A percentile compares a stretch with the other conserved stretches of the same genome.
phyloP scores from a whole-genome alignment of 1,140 invertebrate genomes.

The Caenorhabditis tropicalis region DNA sequence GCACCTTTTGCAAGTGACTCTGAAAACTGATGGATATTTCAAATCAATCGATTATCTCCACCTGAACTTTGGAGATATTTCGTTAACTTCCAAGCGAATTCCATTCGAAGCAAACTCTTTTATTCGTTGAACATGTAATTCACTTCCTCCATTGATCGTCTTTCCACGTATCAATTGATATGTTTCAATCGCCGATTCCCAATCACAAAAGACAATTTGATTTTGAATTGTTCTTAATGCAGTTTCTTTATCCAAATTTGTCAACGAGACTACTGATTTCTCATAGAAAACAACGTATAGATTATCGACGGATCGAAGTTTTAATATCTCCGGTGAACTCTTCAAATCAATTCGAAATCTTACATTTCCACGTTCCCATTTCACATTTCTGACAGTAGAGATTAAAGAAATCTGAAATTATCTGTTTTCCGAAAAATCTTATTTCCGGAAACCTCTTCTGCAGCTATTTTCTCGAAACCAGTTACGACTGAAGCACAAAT shows the following conservation, averaged over 20 bases:
- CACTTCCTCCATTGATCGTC: conserved; percentile 13
- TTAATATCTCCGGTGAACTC: not conserved
- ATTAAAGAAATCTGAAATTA: not conserved
- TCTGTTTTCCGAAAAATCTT: not conserved
- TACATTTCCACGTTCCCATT: not conserved
- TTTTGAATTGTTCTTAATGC: conserved; percentile 2
- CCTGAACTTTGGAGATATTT: conserved; percentile 20
- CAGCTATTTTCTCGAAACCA: conserved; percentile 35
- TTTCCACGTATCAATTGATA: not conserved
- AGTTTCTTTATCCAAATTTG: not conserved
- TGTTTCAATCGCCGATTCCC: conserved; percentile 19
- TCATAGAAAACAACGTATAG: conserved; percentile 40
- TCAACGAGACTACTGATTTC: not conserved
- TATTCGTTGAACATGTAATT: not conserved
- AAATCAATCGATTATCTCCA: not conserved
- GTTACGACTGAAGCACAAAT: conserved; percentile 29
- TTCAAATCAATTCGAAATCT: not conserved
- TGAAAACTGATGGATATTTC: not conserved
- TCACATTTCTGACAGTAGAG: not conserved
- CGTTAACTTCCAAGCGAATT: not conserved
- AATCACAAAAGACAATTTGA: conserved; percentile 2
- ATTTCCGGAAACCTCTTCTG: not conserved
- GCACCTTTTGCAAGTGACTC: conserved; percentile 37
- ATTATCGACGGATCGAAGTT: conserved; percentile 40
- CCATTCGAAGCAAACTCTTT: not conserved